Percentiles rank a stretch among this genome's conserved stretches.
Conservation (phyloP, 2,797 vertebrate species). For the Buceros bicornis region DNA sequence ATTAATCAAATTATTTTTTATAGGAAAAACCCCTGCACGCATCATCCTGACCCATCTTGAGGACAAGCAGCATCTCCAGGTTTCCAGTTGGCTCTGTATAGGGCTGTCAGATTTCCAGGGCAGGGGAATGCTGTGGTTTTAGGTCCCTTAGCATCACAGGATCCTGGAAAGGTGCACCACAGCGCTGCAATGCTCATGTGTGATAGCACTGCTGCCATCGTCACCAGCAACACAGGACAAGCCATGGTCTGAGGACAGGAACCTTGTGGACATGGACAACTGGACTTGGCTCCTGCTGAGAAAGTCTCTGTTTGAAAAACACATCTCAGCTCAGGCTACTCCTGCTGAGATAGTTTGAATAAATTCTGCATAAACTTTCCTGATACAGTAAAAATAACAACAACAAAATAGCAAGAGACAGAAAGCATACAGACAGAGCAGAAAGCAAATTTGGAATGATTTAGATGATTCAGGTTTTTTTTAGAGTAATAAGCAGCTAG, state of each 20-base stretch:
- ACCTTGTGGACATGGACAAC: not conserved
- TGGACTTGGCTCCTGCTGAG: not conserved
- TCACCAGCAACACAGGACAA: not conserved
- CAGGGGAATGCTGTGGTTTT: not conserved
- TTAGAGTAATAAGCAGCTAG: not conserved
- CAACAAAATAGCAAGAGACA: not conserved
- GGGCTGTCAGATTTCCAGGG: not conserved
- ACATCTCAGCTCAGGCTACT: rapidly evolving
- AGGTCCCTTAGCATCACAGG: not conserved
- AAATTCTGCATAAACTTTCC: not conserved
- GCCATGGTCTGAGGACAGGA: not conserved
- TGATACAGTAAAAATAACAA: not conserved
- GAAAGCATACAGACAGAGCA: not conserved
- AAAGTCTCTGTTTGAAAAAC: not conserved
- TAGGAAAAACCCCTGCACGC: not conserved
- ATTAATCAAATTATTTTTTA: not conserved
- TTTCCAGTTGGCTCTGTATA: not conserved
- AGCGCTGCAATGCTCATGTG: not conserved
- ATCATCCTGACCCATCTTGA: not conserved
- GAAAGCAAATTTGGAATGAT: not conserved
- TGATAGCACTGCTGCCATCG: not conserved
- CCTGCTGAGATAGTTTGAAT: not conserved
- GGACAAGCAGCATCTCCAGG: not conserved
- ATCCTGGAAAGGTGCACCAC: not conserved
- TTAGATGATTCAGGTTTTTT: conserved; percentile 22